Evolutionary conservation across 2,797 vertebrate species (phyloP), one percentile per base, ranked within the genome.

Genomic region (Lepidocolaptes lacrymiger): DNA sequence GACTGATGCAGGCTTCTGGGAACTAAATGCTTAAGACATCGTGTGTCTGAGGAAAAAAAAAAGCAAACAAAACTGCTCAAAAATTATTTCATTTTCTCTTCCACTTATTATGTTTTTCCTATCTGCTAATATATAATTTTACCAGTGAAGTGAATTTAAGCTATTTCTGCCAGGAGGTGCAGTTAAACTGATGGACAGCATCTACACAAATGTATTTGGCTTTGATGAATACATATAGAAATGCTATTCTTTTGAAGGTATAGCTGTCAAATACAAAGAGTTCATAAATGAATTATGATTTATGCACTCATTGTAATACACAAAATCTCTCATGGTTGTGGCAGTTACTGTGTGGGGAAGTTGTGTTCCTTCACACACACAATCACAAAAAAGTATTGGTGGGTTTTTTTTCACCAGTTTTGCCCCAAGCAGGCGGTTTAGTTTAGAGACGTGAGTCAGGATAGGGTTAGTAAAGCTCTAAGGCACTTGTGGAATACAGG

Each of bases 61-160:
- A 69, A 86, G 39, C 62, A 41, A 44, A 48, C 36, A 72, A 59
- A 90, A 11, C 32, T 63, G 39, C 28, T 69, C 48, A 58, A 19
- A 78, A 81, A 66, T 90, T 1, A 78, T 46, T 72, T 94, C 0
- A n/a, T 84, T 94, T 94, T 96, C 66, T 93, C 58, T 82, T 87
- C 68, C 55, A 56, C 19, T 84, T 86, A 32, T 0, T 28, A 16
- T 26, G 6, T 78, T 93, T 93, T 75, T 77, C 66, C 32, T 91
- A n/a, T 76, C 85, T 78, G 41, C 44, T 93, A 84, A 81, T 93
- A 62, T 12, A 24, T 81, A 55, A 88, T 88, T 88, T 67, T 90
- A 81, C n/a, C 52, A 78, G 37, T 81, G n/a, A 81, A 91, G 55
- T 19, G 6, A 90, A 86, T 90, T 78, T 90, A 55, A 82, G 66